These are phyloP conservation scores for Tachysurus vachellii DNA, from an alignment of 2,113 vertebrate genomes.

Conservation along the genomic window DNA sequence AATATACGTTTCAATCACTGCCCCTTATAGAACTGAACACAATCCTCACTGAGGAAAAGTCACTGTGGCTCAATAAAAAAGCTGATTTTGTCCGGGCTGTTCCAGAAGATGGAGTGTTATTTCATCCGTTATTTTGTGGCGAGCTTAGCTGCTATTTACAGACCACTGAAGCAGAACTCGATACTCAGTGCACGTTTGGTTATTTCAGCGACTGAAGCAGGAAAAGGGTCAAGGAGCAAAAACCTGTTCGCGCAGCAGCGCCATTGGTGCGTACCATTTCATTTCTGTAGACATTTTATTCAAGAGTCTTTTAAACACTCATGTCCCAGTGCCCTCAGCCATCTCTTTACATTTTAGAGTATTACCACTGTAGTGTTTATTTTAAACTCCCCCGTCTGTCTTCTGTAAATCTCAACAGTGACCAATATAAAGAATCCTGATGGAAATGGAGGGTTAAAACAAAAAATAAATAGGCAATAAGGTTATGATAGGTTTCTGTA, in stretches of 20 bases:
- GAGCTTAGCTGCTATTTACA: slow-evolving; percentile 28
- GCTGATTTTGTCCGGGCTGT: background rate
- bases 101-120: slow-evolving; percentile 9
- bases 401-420: background rate
- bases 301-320: background rate
- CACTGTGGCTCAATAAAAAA: background rate
- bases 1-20: too few species aligned
- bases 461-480: background rate
- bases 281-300: background rate
- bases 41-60: background rate
- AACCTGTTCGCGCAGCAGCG: background rate
- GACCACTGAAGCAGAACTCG: slow-evolving; percentile 25
- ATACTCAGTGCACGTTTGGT: background rate
- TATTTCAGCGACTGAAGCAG: background rate
- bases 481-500: background rate
- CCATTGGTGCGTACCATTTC: background rate
- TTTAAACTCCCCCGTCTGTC: background rate
- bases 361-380: background rate
- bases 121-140: background rate
- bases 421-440: background rate
- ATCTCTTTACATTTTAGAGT: background rate
- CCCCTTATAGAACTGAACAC: background rate
- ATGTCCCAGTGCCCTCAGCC: background rate
- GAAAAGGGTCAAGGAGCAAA: slow-evolving; percentile 13
- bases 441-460: background rate